Percentiles rank a stretch among this genome's conserved stretches.
Evolutionary conservation across 92 coral and sea anemone species (phyloP).

Genomic region (Palythoa grandiflora): DNA sequence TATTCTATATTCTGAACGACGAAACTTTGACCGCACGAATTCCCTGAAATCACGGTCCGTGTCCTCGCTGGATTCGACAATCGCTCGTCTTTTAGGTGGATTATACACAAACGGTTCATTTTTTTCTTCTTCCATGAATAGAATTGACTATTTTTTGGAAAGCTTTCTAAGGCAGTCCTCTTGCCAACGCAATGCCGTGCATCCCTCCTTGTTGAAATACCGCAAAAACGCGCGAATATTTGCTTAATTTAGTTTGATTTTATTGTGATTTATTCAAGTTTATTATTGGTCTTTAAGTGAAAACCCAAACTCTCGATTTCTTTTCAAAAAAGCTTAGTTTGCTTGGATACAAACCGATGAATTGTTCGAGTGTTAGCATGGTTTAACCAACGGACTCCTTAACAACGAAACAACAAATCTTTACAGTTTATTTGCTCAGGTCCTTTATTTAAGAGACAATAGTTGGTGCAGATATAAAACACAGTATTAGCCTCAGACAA

Average conservation of each 20-base stretch:
- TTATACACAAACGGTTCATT: neutral
- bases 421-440: too few relatives aligned
- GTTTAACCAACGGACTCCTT: neutral
- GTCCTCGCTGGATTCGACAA: neutral
- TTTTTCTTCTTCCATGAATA: constrained; percentile 10
- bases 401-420: neutral
- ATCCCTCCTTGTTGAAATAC: neutral
- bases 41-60: neutral
- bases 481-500: neutral
- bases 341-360: neutral
- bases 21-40: constrained; percentile 17
- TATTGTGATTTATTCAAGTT: neutral
- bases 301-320: neutral
- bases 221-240: neutral
- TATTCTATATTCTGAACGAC: constrained; percentile 44
- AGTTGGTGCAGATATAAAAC: neutral
- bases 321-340: neutral
- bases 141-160: neutral
- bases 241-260: neutral
- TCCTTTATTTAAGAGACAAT: neutral
- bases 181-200: neutral
- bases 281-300: neutral
- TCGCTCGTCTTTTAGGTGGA: constrained; percentile 29
- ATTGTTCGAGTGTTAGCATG: neutral
- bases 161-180: neutral